Evolutionary conservation across 2,797 vertebrate species (phyloP).

Genomic region (Channallabes apus): DNA sequence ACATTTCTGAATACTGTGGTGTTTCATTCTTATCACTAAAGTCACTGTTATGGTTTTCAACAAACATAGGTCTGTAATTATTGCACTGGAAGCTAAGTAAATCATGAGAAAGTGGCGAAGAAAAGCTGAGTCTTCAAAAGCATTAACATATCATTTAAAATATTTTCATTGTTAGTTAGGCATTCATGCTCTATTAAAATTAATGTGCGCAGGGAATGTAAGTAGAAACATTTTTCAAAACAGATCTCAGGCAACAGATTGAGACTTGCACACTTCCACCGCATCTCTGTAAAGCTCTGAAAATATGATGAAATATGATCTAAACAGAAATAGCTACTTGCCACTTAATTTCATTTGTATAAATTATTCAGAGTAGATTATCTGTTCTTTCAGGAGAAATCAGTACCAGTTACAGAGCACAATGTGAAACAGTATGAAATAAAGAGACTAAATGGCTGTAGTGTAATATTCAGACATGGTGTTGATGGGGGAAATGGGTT

Average conservation of each 20-base stretch:
- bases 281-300: slow-evolving; percentile 58
- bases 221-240: slow-evolving; percentile 67
- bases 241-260: slow-evolving; percentile 59
- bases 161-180: slow-evolving; percentile 49
- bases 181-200: slow-evolving; percentile 66
- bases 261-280: slow-evolving; percentile 61
- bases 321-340: slow-evolving; percentile 54
- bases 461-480: slow-evolving; percentile 48
- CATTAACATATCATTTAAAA: slow-evolving; percentile 42
- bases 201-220: slow-evolving; percentile 66
- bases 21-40: slow-evolving; percentile 35
- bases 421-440: slow-evolving; percentile 47
- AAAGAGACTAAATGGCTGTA: slow-evolving; percentile 58
- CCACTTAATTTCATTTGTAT: slow-evolving; percentile 51
- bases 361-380: slow-evolving; percentile 54
- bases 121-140: slow-evolving; percentile 39
- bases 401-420: slow-evolving; percentile 47
- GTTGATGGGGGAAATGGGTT: slow-evolving; percentile 42
- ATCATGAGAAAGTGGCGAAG: slow-evolving; percentile 43
- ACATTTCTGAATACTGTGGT: slow-evolving; percentile 32
- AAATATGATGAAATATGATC: slow-evolving; percentile 61
- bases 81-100: slow-evolving; percentile 27
- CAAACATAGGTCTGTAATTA: slow-evolving; percentile 36
- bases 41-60: slow-evolving; percentile 29
- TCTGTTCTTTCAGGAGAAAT: slow-evolving; percentile 47